Percentiles rank a stretch among this genome's conserved stretches.
Conservation (phyloP, 1,140 invertebrate species). For the Coelopa frigida region DNA sequence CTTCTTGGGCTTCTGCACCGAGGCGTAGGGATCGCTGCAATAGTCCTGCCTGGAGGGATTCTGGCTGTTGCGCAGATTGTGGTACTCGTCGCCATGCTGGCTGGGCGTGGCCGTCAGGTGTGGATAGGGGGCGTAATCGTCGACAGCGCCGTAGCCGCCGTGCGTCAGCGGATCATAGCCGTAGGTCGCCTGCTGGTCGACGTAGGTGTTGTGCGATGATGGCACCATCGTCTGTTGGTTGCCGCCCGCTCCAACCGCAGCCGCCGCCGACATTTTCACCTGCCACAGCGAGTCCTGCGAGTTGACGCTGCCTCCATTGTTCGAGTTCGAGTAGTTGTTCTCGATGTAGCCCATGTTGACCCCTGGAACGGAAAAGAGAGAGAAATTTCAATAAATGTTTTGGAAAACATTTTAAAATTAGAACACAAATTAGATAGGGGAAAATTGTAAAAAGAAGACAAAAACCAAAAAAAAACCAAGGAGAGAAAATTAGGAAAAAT, state of each 20-base stretch:
- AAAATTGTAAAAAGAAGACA: background rate
- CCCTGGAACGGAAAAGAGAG: constrained; percentile 48
- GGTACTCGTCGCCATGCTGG: constrained; percentile 59
- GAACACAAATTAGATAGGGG: background rate
- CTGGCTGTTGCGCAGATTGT: constrained; percentile 60
- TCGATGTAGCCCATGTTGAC: constrained; percentile 84
- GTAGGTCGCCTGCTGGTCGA: constrained; percentile 57
- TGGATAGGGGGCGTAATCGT: constrained; percentile 79
- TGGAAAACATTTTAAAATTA: no score
- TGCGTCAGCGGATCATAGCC: constrained; percentile 72
- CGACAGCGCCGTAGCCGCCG: constrained; percentile 71
- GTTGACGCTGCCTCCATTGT: constrained; percentile 87
- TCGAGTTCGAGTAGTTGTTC: constrained; percentile 85
- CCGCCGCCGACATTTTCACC: constrained; percentile 75
- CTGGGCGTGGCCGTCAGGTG: constrained; percentile 62
- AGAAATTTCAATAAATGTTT: constrained; percentile 11
- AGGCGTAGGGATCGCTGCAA: constrained; percentile 75
- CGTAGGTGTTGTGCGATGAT: constrained; percentile 48
- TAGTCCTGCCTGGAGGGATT: constrained; percentile 77
- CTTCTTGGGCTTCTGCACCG: constrained; percentile 80
- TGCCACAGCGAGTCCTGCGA: constrained; percentile 93
- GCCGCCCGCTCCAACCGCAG: no score
- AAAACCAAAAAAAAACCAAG: background rate
- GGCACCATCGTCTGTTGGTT: constrained; percentile 53
- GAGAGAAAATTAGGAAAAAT: background rate